A percentile compares a stretch with the other conserved stretches of the same genome.
Conservation (phyloP, 2,888 invertebrate genomes). For the Eucriotettix oculatus region DNA sequence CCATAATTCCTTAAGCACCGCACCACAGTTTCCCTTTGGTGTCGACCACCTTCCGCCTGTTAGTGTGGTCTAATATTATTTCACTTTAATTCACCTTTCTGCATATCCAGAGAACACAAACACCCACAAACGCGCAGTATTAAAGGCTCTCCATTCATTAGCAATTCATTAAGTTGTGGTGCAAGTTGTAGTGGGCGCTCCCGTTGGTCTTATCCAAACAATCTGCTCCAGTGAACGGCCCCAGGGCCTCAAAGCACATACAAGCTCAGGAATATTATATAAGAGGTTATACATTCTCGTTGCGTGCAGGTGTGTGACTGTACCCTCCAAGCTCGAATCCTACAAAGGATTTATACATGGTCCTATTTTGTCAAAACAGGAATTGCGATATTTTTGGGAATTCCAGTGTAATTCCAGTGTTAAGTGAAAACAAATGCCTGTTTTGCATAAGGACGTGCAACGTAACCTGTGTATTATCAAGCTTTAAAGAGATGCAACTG, state of each 20-base stretch:
- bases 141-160: constrained; percentile 1
- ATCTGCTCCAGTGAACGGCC: not conserved
- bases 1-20: too few species aligned
- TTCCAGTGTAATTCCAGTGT: too few species aligned
- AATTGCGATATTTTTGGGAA: too few species aligned
- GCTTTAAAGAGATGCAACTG: too few species aligned
- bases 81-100: not conserved
- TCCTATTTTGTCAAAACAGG: too few species aligned
- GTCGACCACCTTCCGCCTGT: not conserved
- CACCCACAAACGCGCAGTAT: not conserved
- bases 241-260: not conserved
- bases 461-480: too few species aligned
- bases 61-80: not conserved
- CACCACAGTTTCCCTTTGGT: too few species aligned
- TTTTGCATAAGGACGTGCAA: too few species aligned
- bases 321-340: not conserved
- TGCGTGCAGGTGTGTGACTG: not conserved
- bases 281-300: not conserved
- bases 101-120: not conserved
- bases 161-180: constrained; percentile 1
- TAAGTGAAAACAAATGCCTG: too few species aligned
- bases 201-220: not conserved
- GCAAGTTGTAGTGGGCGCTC: not conserved
- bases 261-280: not conserved
- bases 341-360: too few species aligned